Conservation (phyloP, 30 jellyfish, hydroid and myxozoan species). For the Hydra vulgaris region DNA sequence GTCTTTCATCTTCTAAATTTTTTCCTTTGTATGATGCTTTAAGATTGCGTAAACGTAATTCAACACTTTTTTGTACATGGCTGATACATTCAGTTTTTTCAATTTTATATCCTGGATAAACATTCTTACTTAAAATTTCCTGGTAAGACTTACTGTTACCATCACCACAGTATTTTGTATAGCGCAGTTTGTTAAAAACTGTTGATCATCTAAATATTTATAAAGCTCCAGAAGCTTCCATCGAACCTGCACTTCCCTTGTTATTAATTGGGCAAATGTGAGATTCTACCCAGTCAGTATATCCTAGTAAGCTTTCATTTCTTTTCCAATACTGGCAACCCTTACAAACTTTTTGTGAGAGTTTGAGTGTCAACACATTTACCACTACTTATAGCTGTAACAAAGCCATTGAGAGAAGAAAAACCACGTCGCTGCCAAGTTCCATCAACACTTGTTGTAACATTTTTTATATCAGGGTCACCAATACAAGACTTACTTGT, state of each 20-base stretch:
- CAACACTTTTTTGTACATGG: conserved; percentile 3
- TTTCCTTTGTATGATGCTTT: conserved; percentile 15
- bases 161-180: too few species aligned
- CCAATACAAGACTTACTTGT: neutral
- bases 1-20: conserved; percentile 23
- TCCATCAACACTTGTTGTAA: conserved; percentile 17
- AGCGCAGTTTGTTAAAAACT: too few species aligned
- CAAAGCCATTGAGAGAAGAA: conserved; percentile 38
- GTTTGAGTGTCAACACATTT: conserved; percentile 26
- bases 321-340: conserved; percentile 32
- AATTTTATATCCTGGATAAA: too few species aligned
- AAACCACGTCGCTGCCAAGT: conserved; percentile 45
- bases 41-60: neutral
- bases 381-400: conserved; percentile 36
- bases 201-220: conserved; percentile 24
- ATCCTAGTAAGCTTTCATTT: conserved; percentile 16
- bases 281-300: conserved; percentile 20
- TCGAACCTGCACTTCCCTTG: conserved; percentile 35
- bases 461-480: conserved; percentile 10
- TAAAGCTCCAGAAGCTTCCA: conserved; percentile 48
- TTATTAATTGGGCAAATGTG: conserved; percentile 37
- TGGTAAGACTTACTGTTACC: too few species aligned
- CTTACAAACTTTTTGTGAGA: conserved; percentile 27
- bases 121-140: too few species aligned
- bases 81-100: conserved; percentile 2